Evolutionary conservation across 2,888 invertebrate species (phyloP), one percentile per base, ranked within the genome.

Genomic region (Argyresthia goedartella): DNA sequence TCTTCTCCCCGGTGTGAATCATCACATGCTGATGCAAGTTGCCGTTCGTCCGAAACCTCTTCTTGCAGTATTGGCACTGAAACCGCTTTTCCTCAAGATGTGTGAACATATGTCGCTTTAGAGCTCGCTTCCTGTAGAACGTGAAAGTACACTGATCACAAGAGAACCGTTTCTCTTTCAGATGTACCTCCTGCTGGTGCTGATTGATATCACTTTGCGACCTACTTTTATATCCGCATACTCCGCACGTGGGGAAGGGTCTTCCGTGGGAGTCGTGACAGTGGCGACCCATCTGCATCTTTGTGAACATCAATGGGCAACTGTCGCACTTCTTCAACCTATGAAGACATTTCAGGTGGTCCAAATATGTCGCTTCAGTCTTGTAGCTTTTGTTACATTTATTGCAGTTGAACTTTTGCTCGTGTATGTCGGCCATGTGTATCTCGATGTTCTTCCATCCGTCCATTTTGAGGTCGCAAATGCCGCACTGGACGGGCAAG

Each of bases 1-100:
- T 77, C 53, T 82, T 85, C 1, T 71, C 62, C 0, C 79, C 81
- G 0, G 73, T 71, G 56, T 87, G 87, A 25, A 65, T 63, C 47
- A 48, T 60, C 47, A 56, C 58, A 35, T 66, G 67, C 10, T 39
- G 7, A 3, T 11, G 47, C 51, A 60, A 33, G 9, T 60, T 54
- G 4, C 25, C 49, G 8, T 13, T 15, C n/a, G 63, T 54, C 6
- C 55, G 54, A 52, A 69, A 72, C n/a, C 57, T 57, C 53, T 74
- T 72, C 11, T 62, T 59, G 55, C 74, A 74, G 36, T 56, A 64
- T 6, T 56, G 47, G 52, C 72, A 74, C n/a, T 64, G 57, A 50
- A 59, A 64, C 7, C 59, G 58, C 13, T 61, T 66, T 4, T 57
- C 57, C 9, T 60, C 52, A 4, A 57, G 58, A 48, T 72, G 72